Evolutionary conservation across 1,140 invertebrate genomes (phyloP).

Genomic region (Platorchestia sp.): DNA sequence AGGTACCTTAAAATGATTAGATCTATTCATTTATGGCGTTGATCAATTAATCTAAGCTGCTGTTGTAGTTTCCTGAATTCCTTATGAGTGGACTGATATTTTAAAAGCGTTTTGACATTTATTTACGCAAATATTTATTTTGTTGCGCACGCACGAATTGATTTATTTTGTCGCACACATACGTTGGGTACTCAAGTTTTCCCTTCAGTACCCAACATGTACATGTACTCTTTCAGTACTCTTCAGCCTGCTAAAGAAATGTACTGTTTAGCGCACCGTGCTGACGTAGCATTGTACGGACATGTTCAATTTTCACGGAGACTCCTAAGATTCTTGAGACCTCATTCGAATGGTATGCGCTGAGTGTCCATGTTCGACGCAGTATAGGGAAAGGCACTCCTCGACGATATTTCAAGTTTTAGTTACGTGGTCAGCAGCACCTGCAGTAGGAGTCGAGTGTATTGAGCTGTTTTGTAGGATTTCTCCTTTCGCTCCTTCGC

Average conservation of each 20-base stretch:
- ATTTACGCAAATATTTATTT: not conserved
- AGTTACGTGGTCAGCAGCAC: not conserved
- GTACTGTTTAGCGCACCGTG: not conserved
- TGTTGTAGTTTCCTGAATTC: not conserved
- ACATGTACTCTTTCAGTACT: not conserved
- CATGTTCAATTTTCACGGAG: not conserved
- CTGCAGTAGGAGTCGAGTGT: not conserved
- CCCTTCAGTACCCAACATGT: too few relatives aligned
- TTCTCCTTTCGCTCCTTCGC: not conserved
- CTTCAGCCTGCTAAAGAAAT: not conserved
- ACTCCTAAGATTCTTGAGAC: not conserved
- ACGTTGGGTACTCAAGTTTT: too few relatives aligned
- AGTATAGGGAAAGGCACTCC: not conserved
- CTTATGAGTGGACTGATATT: not conserved
- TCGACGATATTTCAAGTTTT: not conserved
- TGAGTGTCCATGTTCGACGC: not conserved
- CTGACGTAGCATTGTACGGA: too few relatives aligned
- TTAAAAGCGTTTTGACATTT: not conserved
- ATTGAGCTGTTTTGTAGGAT: not conserved
- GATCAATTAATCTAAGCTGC: not conserved
- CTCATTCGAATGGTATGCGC: not conserved
- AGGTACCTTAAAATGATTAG: not conserved
- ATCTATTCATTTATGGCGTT: not conserved
- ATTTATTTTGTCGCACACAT: too few relatives aligned
- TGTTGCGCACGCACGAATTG: not conserved